Evolutionary conservation across 2,113 vertebrate species (phyloP), one percentile per base, ranked within the genome.

Genomic region (Cephalopholis sonnerati): DNA sequence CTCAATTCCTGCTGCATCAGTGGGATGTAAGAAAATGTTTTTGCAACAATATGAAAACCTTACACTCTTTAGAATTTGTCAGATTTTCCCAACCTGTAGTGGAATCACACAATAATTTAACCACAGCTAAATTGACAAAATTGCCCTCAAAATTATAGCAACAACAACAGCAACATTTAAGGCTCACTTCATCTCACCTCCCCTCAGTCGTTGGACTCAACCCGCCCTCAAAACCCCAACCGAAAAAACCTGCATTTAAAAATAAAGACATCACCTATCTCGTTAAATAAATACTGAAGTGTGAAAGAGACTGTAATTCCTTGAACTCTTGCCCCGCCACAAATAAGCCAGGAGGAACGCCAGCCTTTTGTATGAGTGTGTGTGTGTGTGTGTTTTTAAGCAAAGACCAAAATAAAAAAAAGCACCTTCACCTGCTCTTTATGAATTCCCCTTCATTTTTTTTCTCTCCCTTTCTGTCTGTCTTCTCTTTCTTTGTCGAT

Each of bases 271-370:
- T 59, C n/a, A 6, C 32, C 57, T 51, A 22, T 80, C 59, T 83
- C 61, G 77, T 79, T 70, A 78, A 83, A 83, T 74, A 75, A 61
- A 81, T 58, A 74, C 20, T 59, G 16, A 63, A 67, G 51, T 48
- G 58, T 55, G 50, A 78, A 69, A 67, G 44, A 69, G 39, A 48
- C 63, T 17, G 62, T 63, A 64, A 74, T 81, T 85, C 84, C 76
- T 77, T 83, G 84, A 90, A 67, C 84, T 87, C 54, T 74, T 41
- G 61, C 13, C 65, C 74, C n/a, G 27, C 11, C 7, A 78, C 51
- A 83, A 87, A 74, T 75, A 51, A 59, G 29, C 5, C 39, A 66
- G 64, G 41, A 71, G 57, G 25, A 76, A 62, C 62, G 50, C 62
- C 22, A 9, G 12, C n/a, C 48, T 69, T 75, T 81, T 55, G 66